Conservation (phyloP, 2,113 vertebrate genomes). For the Malurus alboscapulatus region DNA sequence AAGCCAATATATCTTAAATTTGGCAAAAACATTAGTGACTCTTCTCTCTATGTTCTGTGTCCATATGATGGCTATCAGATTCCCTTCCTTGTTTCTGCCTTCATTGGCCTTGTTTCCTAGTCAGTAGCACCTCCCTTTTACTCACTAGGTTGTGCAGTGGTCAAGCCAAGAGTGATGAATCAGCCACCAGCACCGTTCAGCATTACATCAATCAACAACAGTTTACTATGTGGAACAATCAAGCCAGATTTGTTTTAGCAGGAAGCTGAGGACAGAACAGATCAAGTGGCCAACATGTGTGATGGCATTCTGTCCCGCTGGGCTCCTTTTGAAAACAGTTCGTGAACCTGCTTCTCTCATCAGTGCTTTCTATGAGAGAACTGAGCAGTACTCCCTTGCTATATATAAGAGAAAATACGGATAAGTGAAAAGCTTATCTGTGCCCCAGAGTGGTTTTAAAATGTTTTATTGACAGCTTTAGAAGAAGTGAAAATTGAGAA, state of each 20-base stretch:
- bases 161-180: not conserved
- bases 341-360: not conserved
- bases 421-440: not conserved
- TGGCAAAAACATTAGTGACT: not conserved
- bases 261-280: not conserved
- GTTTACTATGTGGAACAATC: not conserved
- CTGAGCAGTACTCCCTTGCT: not conserved
- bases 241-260: not conserved
- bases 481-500: not conserved
- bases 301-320: fast-evolving
- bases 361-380: not conserved
- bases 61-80: not conserved
- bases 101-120: not conserved
- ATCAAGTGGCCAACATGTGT: not conserved
- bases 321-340: not conserved
- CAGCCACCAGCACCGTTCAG: not conserved
- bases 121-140: not conserved
- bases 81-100: not conserved
- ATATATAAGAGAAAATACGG: not conserved
- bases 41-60: not conserved
- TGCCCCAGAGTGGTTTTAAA: not conserved
- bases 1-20: not conserved
- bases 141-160: not conserved
- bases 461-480: not conserved
- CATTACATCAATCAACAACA: not conserved